A percentile compares a stretch with the other conserved stretches of the same genome.
Conservation (phyloP, 1,140 invertebrate species). For the Anoplolepis gracilipes region DNA sequence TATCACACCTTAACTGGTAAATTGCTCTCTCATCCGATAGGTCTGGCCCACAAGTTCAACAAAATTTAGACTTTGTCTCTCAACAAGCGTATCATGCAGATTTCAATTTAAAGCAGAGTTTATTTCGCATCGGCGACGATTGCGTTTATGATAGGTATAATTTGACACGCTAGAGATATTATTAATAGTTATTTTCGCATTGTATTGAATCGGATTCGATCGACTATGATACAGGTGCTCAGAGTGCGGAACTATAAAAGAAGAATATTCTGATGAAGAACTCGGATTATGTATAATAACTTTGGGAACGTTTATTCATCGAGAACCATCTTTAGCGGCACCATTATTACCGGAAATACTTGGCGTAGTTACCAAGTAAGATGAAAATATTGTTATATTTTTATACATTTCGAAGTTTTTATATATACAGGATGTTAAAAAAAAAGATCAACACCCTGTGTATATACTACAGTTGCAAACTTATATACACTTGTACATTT, state of each 20-base stretch:
- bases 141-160: conserved; percentile 88
- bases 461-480: too few species aligned
- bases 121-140: conserved; percentile 90
- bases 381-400: not conserved
- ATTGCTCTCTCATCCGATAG: conserved; percentile 39
- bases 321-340: conserved; percentile 97
- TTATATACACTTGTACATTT: too few species aligned
- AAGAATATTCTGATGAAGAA: conserved; percentile 99
- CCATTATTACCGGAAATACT: conserved; percentile 97
- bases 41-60: conserved; percentile 75
- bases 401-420: not conserved
- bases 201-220: not conserved
- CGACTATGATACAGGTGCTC: conserved; percentile 87
- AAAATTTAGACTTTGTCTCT: conserved; percentile 77
- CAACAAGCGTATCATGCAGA: conserved; percentile 85
- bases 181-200: not conserved
- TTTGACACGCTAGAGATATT: not conserved
- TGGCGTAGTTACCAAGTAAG: conserved; percentile 93
- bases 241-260: conserved; percentile 93
- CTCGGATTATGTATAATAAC: conserved; percentile 97
- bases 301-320: conserved; percentile 97
- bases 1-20: conserved; percentile 9
- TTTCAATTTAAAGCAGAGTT: conserved; percentile 88
- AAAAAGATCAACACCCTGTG: too few species aligned
- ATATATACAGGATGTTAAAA: too few species aligned